Percentiles rank a stretch among this genome's conserved stretches.
Conservation (phyloP, 2,888 invertebrate species). For the Flexamia atlantica region DNA sequence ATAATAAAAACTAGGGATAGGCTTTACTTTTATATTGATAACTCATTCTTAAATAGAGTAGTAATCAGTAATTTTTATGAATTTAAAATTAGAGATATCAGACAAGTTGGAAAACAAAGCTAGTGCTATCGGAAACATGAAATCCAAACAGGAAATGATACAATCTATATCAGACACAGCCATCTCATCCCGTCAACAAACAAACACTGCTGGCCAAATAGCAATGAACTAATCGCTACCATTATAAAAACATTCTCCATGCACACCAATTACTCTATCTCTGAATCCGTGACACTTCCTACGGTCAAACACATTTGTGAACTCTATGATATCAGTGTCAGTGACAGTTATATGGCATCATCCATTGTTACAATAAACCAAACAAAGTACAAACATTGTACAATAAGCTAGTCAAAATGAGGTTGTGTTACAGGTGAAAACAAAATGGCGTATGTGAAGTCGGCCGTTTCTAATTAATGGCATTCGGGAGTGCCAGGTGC, state of each 20-base stretch:
- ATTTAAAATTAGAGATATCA: too few species aligned
- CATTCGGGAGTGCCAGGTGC: conserved; percentile 33
- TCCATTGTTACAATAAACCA: background rate
- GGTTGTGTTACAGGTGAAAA: conserved; percentile 38
- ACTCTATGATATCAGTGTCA: background rate
- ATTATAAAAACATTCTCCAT: conserved; percentile 1
- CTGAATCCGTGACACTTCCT: conserved; percentile 11
- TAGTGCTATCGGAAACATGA: too few species aligned
- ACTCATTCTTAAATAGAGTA: too few species aligned
- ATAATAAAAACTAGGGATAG: too few species aligned
- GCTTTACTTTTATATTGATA: too few species aligned
- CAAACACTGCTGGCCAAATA: background rate
- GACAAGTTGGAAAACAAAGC: too few species aligned
- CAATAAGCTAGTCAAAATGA: background rate
- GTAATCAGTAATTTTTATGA: too few species aligned
- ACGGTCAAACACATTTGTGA: background rate
- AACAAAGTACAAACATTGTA: conserved; percentile 18
- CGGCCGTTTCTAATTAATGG: conserved; percentile 34
- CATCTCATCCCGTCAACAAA: too few species aligned
- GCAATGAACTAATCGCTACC: background rate
- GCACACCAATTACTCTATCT: background rate
- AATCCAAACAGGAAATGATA: too few species aligned
- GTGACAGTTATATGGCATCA: background rate
- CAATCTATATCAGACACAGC: too few species aligned
- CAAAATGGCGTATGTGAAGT: conserved; percentile 43